These are phyloP conservation scores for Dryas iulia DNA, from an alignment of 1,140 invertebrate species.

Conservation along the genomic window DNA sequence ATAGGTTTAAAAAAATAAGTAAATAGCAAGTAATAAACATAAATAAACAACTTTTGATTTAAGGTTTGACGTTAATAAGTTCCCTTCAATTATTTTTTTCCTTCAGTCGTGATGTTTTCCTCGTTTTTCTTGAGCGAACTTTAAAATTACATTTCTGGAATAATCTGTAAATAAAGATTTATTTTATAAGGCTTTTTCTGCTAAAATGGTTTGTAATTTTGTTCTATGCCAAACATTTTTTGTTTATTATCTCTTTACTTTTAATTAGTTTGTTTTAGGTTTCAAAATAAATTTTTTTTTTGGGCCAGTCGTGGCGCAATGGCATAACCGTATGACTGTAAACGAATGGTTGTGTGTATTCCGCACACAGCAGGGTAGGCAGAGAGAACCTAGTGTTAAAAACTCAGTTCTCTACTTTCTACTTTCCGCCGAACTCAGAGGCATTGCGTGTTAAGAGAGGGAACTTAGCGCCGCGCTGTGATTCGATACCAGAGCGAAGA, in stretches of 20 bases:
- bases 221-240: not conserved
- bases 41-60: slow-evolving; percentile 11
- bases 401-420: too few species aligned
- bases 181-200: not conserved
- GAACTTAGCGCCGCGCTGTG: too few species aligned
- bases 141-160: slow-evolving; percentile 15
- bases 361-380: too few species aligned
- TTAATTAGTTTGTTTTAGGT: too few species aligned
- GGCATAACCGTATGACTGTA: too few species aligned
- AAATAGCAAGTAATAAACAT: not conserved
- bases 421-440: too few species aligned
- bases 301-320: too few species aligned
- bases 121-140: slow-evolving; percentile 10
- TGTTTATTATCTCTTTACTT: not conserved
- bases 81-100: slow-evolving; percentile 4
- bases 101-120: not conserved
- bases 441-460: too few species aligned
- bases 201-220: slow-evolving; percentile 9
- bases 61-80: slow-evolving; percentile 16
- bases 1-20: not conserved
- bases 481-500: too few species aligned
- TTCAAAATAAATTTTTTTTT: too few species aligned
- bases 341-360: too few species aligned
- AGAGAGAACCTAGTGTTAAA: too few species aligned
- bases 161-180: slow-evolving; percentile 15